These are phyloP conservation scores for Cotesia glomerata DNA, from an alignment of 1,140 invertebrate species.

Conservation along the genomic window DNA sequence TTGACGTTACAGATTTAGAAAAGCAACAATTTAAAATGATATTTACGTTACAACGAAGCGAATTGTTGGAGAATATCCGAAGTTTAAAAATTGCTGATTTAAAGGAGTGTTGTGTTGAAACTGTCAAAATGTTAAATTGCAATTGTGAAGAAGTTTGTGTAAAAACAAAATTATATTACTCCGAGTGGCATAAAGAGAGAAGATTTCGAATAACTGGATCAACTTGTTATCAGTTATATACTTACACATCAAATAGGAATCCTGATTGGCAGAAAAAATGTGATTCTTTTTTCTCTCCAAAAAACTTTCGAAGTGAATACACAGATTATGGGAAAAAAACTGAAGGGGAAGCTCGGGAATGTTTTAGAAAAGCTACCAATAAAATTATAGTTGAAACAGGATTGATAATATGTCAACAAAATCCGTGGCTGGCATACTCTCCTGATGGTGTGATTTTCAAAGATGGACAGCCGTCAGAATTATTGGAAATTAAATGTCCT, in stretches of 20 bases:
- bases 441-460: conserved; percentile 30
- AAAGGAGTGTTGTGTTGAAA: neutral
- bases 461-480: neutral
- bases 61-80: neutral
- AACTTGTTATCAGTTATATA: conserved; percentile 14
- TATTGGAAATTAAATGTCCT: conserved; percentile 32
- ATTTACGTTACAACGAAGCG: neutral
- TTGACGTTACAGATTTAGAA: too few species aligned
- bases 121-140: neutral
- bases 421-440: conserved; percentile 32
- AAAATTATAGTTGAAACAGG: conserved; percentile 4
- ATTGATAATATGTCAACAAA: conserved; percentile 24
- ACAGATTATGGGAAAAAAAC: conserved; percentile 23
- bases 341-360: conserved; percentile 11
- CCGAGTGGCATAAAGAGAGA: neutral
- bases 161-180: conserved; percentile 1
- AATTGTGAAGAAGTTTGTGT: neutral
- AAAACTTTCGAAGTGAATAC: conserved; percentile 27
- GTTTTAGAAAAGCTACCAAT: conserved; percentile 1
- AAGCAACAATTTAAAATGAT: too few species aligned
- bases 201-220: conserved; percentile 3
- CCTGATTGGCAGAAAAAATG: conserved; percentile 29
- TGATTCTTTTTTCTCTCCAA: conserved; percentile 1
- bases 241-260: conserved; percentile 18
- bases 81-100: neutral